Evolutionary conservation across 2,888 invertebrate species (phyloP).

Genomic region (Dexiosoma caninum): DNA sequence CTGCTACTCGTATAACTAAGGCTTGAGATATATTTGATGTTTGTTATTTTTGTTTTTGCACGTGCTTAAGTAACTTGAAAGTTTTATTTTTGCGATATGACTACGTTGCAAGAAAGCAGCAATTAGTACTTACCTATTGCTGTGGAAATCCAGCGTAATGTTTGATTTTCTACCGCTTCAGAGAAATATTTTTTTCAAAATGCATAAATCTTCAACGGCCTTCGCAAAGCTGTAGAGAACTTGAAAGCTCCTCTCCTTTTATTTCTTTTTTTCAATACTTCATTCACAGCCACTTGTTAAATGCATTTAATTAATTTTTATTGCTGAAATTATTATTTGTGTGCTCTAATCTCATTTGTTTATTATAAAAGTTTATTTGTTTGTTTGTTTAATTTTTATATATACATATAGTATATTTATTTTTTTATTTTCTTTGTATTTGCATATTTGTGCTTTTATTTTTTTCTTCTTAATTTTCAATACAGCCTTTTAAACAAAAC

Average conservation of each 20-base stretch:
- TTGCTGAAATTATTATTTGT: slow-evolving; percentile 15
- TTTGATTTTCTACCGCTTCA: slow-evolving; percentile 31
- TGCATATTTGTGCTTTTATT: background rate
- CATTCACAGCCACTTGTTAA: background rate
- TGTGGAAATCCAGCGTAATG: slow-evolving; percentile 60
- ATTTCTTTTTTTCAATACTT: background rate
- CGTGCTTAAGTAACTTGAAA: too few relatives aligned
- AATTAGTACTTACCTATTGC: slow-evolving; percentile 53
- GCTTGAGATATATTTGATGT: too few relatives aligned
- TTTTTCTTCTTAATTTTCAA: slow-evolving; percentile 30
- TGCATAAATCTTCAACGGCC: slow-evolving; percentile 15
- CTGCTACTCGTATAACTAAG: too few relatives aligned
- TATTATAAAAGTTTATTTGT: slow-evolving; percentile 29
- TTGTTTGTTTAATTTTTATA: slow-evolving; percentile 35
- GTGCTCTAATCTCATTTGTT: slow-evolving; percentile 61
- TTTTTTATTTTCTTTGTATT: background rate
- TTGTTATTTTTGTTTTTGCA: too few relatives aligned
- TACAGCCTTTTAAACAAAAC: too few relatives aligned
- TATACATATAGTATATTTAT: slow-evolving; percentile 27
- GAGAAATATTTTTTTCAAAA: slow-evolving; percentile 14
- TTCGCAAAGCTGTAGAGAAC: background rate
- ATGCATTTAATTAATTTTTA: slow-evolving; percentile 28
- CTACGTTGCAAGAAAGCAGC: too few relatives aligned
- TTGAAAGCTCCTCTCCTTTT: background rate
- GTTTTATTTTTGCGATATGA: too few relatives aligned